Evolutionary conservation across 2,113 vertebrate species (phyloP).

Genomic region (Passer montanus): DNA sequence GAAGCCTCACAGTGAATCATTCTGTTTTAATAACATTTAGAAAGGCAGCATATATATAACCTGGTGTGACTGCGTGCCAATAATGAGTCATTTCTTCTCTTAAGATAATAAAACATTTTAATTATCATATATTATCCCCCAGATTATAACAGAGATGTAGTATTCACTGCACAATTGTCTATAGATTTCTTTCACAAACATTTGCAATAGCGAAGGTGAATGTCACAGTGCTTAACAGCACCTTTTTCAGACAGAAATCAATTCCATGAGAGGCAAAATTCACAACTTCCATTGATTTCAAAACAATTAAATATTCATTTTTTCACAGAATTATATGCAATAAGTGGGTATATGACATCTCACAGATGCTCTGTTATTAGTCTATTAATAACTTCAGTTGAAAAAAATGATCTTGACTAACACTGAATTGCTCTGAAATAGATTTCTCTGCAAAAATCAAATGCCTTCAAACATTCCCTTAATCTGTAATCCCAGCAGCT

Average conservation of each 20-base stretch:
- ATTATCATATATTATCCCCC: neutral
- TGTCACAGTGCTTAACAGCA: neutral
- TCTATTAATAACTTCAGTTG: conserved; percentile 9
- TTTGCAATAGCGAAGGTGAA: neutral
- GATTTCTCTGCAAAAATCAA: neutral
- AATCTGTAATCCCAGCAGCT: neutral
- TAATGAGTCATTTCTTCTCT: neutral
- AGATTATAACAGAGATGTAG: neutral
- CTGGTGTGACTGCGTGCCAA: neutral
- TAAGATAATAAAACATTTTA: conserved; percentile 15
- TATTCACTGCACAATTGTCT: neutral
- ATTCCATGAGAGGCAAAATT: neutral
- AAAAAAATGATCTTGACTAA: conserved; percentile 14
- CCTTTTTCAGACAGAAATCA: neutral
- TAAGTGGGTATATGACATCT: neutral
- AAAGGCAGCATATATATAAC: neutral
- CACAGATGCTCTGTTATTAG: conserved; percentile 28
- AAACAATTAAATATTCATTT: neutral
- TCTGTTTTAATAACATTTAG: neutral
- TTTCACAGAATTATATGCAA: neutral
- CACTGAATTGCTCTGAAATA: conserved; percentile 1
- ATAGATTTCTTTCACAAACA: conserved; percentile 11
- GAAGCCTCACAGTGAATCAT: neutral
- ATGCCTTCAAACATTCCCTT: neutral
- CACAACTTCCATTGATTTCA: conserved; percentile 9